Base-by-base conservation (phyloP, 2,797 vertebrate genomes). In the Diceros bicornis region DNA sequence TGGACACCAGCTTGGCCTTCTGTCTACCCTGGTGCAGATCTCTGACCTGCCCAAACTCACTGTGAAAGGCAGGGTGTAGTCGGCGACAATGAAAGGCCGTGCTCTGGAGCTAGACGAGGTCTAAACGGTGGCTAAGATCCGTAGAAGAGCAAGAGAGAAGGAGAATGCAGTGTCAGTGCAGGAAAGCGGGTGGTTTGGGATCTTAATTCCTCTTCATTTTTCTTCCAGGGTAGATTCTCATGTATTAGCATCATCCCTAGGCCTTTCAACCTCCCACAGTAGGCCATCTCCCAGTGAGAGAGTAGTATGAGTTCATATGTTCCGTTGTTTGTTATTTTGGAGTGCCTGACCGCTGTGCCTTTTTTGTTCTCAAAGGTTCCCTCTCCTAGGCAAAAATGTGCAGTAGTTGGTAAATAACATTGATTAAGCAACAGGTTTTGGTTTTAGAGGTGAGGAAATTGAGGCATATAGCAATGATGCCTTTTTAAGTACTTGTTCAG, bases 141-240 rank as follows among this genome's bases (percentile, higher is more conserved):
- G 7, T 91, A 25, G 68, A 61, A 64, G 29, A 91, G 41, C 23
- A 88, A 71, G 74, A 55, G 13, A 90, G 77, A 71, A 68, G 84
- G 69, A 77, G 37, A 93, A 57, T 86, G 25, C 16, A 29, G 3
- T 86, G 8, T 85, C 41, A 66, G 12, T 47, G 32, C 37, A 77
- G 55, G 61, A 74, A 79, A 96, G 41, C 8, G 20, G 55, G 29
- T 92, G 14, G 29, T 78, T 68, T 84, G 64, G 37, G n/a, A 75
- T 81, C 32, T 41, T 91, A 18, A 52, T 89, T 81, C 47, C 20
- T 86, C 16, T 86, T 92, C 55, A 18, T 89, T 94, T 77, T 94
- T 95, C 21, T 94, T 82, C 21, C 29, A 90, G 23, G 66, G 14
- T 91, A 83, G 66, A n/a, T 89, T 96, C 96, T 96, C 41, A 66